Evolutionary conservation across 2,113 vertebrate genomes (phyloP).

Genomic region (Ovibos moschatus): DNA sequence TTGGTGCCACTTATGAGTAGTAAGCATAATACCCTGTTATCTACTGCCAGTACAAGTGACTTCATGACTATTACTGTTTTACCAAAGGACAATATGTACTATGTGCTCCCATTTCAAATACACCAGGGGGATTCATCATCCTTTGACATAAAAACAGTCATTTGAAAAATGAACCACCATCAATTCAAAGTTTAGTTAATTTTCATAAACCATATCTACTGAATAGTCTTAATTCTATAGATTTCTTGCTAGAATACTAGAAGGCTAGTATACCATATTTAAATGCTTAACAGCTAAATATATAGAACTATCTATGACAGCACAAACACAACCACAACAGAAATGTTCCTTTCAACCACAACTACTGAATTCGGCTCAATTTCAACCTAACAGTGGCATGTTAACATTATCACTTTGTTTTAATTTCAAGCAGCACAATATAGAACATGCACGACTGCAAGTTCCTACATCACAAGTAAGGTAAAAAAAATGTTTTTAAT

Average conservation of each 20-base stretch:
- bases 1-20: conserved; percentile 71
- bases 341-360: conserved; percentile 7
- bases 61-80: conserved; percentile 80
- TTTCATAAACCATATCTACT: conserved; percentile 17
- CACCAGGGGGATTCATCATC: neutral
- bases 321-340: neutral
- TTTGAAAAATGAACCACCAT: neutral
- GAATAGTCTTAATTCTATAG: neutral
- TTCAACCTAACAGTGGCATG: neutral
- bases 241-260: neutral
- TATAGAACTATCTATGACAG: neutral
- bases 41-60: conserved; percentile 74
- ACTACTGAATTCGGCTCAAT: conserved; percentile 7
- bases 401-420: conserved; percentile 53
- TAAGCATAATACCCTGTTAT: conserved; percentile 57
- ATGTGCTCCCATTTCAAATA: conserved; percentile 73
- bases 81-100: conserved; percentile 79
- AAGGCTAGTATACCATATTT: neutral
- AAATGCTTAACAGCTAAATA: conserved; percentile 32
- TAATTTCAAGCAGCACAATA: conserved; percentile 77
- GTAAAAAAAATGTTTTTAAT: conserved; percentile 68
- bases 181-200: neutral
- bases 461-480: conserved; percentile 81
- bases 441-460: conserved; percentile 81
- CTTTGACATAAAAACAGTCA: conserved; percentile 26